These are phyloP conservation scores for Girardinichthys multiradiatus DNA, from an alignment of 2,113 vertebrate genomes.

Conservation along the genomic window DNA sequence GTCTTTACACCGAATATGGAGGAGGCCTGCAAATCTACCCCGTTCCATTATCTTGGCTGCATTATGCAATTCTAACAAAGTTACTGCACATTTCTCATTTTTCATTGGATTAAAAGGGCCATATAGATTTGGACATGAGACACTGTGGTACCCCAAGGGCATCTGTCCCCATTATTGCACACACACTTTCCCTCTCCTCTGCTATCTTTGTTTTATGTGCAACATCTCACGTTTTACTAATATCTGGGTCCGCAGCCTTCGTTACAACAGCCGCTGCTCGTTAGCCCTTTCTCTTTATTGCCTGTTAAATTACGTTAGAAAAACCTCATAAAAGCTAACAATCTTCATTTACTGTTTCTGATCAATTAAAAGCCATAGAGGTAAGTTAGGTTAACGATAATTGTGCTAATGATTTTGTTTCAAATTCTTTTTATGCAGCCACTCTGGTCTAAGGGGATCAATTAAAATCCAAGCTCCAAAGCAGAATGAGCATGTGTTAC, in stretches of 20 bases:
- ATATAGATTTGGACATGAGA: constrained; percentile 72
- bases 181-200: constrained; percentile 1
- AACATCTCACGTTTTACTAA: constrained; percentile 18
- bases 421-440: constrained; percentile 7
- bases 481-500: background rate
- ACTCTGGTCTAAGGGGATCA: background rate
- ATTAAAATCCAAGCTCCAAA: background rate
- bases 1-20: constrained; percentile 63
- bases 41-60: constrained; percentile 72
- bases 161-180: constrained; percentile 32
- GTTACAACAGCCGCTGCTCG: constrained; percentile 34
- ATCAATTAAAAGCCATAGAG: constrained; percentile 40
- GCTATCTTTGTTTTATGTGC: background rate
- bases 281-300: constrained; percentile 47
- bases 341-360: constrained; percentile 42
- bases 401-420: background rate
- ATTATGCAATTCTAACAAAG: constrained; percentile 77
- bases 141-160: constrained; percentile 56
- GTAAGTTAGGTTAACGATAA: constrained; percentile 6
- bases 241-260: constrained; percentile 16
- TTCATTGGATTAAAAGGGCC: constrained; percentile 78
- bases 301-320: constrained; percentile 53
- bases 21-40: constrained; percentile 68
- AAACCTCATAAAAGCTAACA: constrained; percentile 39
- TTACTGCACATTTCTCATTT: constrained; percentile 76